Evolutionary conservation across 2,113 vertebrate species (phyloP).

Genomic region (Rhinoptilus africanus): DNA sequence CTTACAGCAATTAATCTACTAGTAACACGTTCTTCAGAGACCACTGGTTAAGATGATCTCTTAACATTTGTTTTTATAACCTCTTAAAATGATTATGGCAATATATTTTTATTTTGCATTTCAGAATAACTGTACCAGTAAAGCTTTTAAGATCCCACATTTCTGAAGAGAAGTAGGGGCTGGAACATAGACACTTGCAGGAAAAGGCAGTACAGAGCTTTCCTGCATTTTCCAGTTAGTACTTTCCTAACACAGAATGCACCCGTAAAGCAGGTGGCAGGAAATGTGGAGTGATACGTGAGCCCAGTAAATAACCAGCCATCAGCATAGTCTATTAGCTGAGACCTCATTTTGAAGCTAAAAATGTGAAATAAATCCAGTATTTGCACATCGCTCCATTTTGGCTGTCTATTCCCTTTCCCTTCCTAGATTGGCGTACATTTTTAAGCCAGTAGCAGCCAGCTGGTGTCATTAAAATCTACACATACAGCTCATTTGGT

Average conservation of each 20-base stretch:
- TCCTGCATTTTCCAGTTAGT: not conserved
- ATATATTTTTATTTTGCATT: not conserved
- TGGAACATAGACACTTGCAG: accelerated
- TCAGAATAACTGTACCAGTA: not conserved
- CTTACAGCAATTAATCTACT: not conserved
- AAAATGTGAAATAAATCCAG: not conserved
- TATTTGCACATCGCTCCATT: not conserved
- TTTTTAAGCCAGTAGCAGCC: not conserved
- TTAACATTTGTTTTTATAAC: not conserved
- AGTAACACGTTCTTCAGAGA: not conserved
- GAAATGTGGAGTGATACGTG: not conserved
- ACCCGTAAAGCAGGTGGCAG: not conserved
- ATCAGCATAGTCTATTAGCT: not conserved
- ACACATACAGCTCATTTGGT: not conserved
- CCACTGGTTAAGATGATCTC: not conserved
- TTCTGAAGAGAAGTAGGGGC: not conserved
- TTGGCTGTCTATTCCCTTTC: not conserved
- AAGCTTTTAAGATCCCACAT: not conserved
- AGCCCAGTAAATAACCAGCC: not conserved
- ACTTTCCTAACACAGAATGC: not conserved
- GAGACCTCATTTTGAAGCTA: not conserved
- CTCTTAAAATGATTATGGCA: not conserved
- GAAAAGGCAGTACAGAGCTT: not conserved
- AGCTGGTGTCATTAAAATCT: conserved; percentile 2
- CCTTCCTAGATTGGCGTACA: not conserved